These are phyloP conservation scores for Catotricha subobsoleta DNA, from an alignment of 2,888 invertebrate species.

Conservation along the genomic window DNA sequence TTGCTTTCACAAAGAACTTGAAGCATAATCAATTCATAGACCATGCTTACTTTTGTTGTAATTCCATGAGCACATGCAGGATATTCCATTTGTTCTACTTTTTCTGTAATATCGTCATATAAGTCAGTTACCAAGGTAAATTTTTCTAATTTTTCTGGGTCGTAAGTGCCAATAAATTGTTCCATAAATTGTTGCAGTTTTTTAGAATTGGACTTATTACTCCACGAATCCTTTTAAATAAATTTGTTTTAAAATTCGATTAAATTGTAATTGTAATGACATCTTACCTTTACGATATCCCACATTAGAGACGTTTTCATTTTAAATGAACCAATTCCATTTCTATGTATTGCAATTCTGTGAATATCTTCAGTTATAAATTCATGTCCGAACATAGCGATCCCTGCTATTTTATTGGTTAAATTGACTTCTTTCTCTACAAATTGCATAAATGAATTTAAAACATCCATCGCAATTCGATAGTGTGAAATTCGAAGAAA, in stretches of 20 bases:
- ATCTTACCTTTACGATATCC: conserved; percentile 23
- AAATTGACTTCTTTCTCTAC: conserved; percentile 31
- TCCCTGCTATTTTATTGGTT: conserved; percentile 34
- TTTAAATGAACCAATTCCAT: conserved; percentile 20
- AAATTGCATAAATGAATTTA: conserved; percentile 7
- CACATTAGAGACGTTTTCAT: conserved; percentile 15
- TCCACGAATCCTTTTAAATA: neutral
- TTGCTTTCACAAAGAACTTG: conserved; percentile 6
- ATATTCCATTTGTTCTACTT: neutral
- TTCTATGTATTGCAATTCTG: conserved; percentile 30
- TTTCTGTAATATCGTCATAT: neutral
- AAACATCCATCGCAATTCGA: conserved; percentile 21
- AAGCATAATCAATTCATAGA: conserved; percentile 2
- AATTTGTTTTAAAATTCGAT: neutral
- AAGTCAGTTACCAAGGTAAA: neutral
- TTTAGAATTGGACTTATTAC: neutral
- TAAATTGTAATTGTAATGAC: neutral
- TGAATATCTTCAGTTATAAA: conserved; percentile 37
- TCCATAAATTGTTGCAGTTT: conserved; percentile 1
- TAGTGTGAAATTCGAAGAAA: conserved; percentile 18
- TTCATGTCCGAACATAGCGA: conserved; percentile 43
- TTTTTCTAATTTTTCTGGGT: neutral
- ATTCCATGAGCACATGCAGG: conserved; percentile 6
- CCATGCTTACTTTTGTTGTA: neutral
- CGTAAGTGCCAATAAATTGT: neutral